Evolutionary conservation across 2,888 invertebrate species (phyloP), one percentile per base, ranked within the genome.

Genomic region (Neoscelio sp.): DNA sequence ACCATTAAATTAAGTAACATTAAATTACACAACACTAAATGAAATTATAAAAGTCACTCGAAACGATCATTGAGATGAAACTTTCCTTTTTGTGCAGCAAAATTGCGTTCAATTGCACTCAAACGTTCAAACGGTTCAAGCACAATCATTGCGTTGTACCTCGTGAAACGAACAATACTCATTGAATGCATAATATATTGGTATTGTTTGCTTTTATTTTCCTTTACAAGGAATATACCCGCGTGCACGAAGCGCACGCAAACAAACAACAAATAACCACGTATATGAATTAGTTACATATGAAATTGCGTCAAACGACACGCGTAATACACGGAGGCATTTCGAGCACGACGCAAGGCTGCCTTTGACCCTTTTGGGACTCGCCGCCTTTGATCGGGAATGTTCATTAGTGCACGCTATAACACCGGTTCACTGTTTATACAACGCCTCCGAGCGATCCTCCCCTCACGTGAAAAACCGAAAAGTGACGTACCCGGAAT

Each of bases 281-380:
- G 35, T 10, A 23, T 15, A 28, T 56, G 65, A 64, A 71, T 62
- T 20, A 28, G 60, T 56, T 42, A 35, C 30, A 67, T 42, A 56
- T 50, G 67, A 52, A 71, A 62, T 46, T 50, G 30, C 67, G 77
- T 28, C 40, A 26, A 17, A 20, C 54, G 60, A 40, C 46, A 46
- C 68, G 62, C 42, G 56, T 38, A 42, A 18, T 33, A 65, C 46
- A 70, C 52, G 50, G 1, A 68, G 71, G 60, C 65, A 76, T 80
- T 82, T 80, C 73, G 60, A 76, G 75, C 58, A 67, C 64, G 52
- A 71, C 68, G 65, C 58, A 77, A 52, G 46, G 46, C 65, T 42
- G 54, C 76, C 77, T 82, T 74, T 78, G 74, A 77, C 77, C 74
- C 74, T 77, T 80, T 75, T 60, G 30, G 65, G 38, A 26, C 12